Evolutionary conservation across 2,888 invertebrate species (phyloP), one percentile per base, ranked within the genome.

Genomic region (Xestoiulus laeticollis): DNA sequence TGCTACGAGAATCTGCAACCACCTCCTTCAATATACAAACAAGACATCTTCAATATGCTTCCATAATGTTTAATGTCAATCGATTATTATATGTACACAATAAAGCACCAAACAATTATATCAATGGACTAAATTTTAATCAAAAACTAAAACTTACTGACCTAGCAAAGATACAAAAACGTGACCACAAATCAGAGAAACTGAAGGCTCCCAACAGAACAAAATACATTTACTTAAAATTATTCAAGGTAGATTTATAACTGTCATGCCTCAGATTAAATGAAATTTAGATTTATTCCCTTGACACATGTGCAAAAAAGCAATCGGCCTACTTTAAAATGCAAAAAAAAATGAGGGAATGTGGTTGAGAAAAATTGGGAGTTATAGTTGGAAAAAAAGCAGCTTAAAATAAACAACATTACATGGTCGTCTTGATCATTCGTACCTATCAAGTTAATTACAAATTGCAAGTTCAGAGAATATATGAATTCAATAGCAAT

Each of bases 11-110:
- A 78, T 30, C 78, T 78, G 78, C 78, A 78, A 78, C 30, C 30
- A 78, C 12, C 16, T 78, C 78, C 78, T 68, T 68, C 22, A 78
- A 78, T 78, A 78, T 78, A 14, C 12, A 78, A 78, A 78, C 68
- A 68, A 26, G 6, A 30, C 78, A 78, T 78, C 10, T 12, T 78
- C 26, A 78, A 78, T 78, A 22, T 26, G 30, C 30, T 78, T 78
- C 8, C 30, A 30, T 30, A 78, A 30, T 30, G 30, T 78, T 68
- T 78, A 78, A 78, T 78, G 14, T 3, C 14, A 78, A 78, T 78
- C 14, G 12, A 22, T 68, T 12, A 78, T 30, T 78, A 6, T 12
- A 30, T 78, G 26, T 14, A 78, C 30, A 78, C 78, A 22, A 22
- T 10, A 30, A 78, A 78, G 12, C 16, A 78, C 5, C 22, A 8